Percentiles rank a stretch among this genome's conserved stretches.
These are phyloP conservation scores for Lottia scabra DNA, from an alignment of 2,888 invertebrate species.

Conservation along the genomic window DNA sequence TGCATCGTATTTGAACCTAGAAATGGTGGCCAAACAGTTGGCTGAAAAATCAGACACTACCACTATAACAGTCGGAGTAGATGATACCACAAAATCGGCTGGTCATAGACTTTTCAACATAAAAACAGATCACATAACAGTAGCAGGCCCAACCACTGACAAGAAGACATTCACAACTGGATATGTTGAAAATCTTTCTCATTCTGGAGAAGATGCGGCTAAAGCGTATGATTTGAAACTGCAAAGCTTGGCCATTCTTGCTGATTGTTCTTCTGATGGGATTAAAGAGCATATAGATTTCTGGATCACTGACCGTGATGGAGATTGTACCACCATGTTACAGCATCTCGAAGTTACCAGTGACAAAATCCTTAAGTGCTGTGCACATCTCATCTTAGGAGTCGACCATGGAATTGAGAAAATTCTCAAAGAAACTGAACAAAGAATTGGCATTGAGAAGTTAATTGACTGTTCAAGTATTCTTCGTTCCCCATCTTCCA, in stretches of 20 bases:
- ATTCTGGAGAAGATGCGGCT: no score
- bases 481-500: no score
- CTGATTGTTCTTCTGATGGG: background rate
- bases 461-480: background rate
- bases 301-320: background rate
- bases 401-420: background rate
- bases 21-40: background rate
- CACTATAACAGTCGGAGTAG: no score
- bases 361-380: background rate
- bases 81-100: no score
- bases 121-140: no score
- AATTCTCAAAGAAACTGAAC: no score
- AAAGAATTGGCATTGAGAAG: background rate
- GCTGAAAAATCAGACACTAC: background rate
- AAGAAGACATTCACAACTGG: no score
- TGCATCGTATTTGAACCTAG: background rate
- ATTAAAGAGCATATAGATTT: background rate
- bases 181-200: no score
- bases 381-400: background rate
- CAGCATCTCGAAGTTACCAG: background rate
- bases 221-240: background rate
- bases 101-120: no score
- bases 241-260: background rate
- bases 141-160: no score
- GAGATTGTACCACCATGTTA: background rate